Conservation (phyloP, 2,888 invertebrate species). For the Papilio gigon region DNA sequence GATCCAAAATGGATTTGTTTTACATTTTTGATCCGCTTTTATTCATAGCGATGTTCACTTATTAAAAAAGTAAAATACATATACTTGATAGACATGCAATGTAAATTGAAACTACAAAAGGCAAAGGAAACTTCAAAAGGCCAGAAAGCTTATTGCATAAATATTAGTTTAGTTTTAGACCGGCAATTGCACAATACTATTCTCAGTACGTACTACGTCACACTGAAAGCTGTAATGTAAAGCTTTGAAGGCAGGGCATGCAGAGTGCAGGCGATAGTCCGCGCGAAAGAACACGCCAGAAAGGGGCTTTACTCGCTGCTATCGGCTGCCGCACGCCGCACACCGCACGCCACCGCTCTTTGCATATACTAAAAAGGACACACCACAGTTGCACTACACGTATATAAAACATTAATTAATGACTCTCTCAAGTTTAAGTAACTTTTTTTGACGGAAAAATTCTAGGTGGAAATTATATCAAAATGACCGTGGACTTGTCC, state of each 20-base stretch:
- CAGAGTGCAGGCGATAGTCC: constrained; percentile 51
- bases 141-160: background rate
- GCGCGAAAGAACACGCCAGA: constrained; percentile 47
- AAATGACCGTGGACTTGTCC: constrained; percentile 12
- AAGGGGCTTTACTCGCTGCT: constrained; percentile 58
- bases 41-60: background rate
- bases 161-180: background rate
- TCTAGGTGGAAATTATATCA: constrained; percentile 22
- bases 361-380: constrained; percentile 35
- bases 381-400: background rate
- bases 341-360: constrained; percentile 50
- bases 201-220: constrained; percentile 41
- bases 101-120: background rate
- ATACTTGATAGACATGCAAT: background rate
- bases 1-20: background rate
- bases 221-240: constrained; percentile 38
- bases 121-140: background rate
- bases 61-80: background rate
- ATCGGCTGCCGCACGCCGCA: constrained; percentile 56
- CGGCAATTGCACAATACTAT: constrained; percentile 3
- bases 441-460: too few relatives aligned
- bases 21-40: background rate
- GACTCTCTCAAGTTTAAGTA: too few relatives aligned
- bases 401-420: background rate
- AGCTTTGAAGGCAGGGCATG: constrained; percentile 47